Conservation (phyloP, 2,797 vertebrate genomes). For the Acanthornis magna region DNA sequence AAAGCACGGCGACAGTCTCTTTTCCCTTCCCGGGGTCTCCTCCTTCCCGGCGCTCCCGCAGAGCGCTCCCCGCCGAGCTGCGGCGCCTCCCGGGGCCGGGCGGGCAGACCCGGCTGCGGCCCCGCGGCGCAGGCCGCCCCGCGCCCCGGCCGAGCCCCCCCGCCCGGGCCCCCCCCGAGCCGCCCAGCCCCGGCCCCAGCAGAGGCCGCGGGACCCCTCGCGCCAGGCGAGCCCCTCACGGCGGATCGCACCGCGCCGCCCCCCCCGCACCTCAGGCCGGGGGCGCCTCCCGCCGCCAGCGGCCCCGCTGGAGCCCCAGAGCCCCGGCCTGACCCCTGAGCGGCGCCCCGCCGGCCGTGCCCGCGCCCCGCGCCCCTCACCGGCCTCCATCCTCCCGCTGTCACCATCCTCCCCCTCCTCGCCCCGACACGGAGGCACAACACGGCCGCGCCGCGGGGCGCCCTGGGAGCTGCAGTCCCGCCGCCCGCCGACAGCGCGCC, state of each 20-base stretch:
- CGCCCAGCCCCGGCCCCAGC: too few species aligned
- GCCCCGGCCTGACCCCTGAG: neutral
- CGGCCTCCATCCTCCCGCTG: constrained; percentile 60
- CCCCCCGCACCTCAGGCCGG: neutral
- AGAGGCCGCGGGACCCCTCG: neutral
- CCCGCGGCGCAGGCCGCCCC: neutral
- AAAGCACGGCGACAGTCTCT: neutral
- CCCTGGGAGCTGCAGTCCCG: neutral
- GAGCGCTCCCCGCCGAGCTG: neutral
- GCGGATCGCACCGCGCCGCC: neutral
- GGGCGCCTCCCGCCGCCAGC: neutral
- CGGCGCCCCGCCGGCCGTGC: neutral
- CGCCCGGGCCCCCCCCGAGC: too few species aligned
- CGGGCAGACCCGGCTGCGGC: neutral
- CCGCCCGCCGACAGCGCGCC: rapidly evolving
- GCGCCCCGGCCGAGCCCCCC: neutral
- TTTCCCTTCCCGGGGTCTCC: too few species aligned
- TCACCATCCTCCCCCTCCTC: constrained; percentile 73
- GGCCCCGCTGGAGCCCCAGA: neutral
- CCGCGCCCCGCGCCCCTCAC: neutral
- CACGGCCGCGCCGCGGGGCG: neutral
- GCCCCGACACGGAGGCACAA: constrained; percentile 27
- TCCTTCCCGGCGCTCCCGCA: neutral
- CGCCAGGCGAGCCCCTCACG: neutral
- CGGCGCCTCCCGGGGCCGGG: neutral